Conservation (phyloP, 2,888 invertebrate genomes). For the Taphrorychus bicolor region DNA sequence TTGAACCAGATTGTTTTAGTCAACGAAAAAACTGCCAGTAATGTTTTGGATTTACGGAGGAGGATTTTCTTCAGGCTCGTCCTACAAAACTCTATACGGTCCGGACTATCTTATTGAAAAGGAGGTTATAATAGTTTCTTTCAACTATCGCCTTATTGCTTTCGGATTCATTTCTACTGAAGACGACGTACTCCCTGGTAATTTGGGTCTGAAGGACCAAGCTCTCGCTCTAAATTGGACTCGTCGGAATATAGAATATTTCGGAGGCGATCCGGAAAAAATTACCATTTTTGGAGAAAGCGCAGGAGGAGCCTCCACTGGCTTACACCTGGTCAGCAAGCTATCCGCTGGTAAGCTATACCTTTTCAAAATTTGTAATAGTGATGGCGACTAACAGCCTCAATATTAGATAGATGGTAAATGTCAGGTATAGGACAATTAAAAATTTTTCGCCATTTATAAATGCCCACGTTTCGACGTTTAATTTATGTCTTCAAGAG, state of each 20-base stretch:
- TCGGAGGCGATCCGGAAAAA: slow-evolving; percentile 29
- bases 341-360: too few species aligned
- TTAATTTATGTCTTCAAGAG: too few species aligned
- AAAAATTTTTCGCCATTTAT: too few species aligned
- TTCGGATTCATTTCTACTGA: slow-evolving; percentile 27
- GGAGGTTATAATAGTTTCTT: slow-evolving; percentile 21
- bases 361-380: too few species aligned
- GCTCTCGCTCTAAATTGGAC: slow-evolving; percentile 28
- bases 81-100: neutral
- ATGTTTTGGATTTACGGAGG: slow-evolving; percentile 36
- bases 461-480: too few species aligned
- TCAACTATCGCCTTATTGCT: slow-evolving; percentile 27
- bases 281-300: slow-evolving; percentile 35
- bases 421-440: too few species aligned
- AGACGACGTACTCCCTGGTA: slow-evolving; percentile 18
- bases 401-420: too few species aligned
- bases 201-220: slow-evolving; percentile 33
- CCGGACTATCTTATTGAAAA: slow-evolving; percentile 28
- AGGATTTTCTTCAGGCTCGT: slow-evolving; percentile 22
- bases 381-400: too few species aligned
- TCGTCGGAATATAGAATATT: slow-evolving; percentile 17
- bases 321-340: too few species aligned
- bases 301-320: slow-evolving; percentile 33
- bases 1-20: neutral
- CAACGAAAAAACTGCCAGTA: slow-evolving; percentile 16